These are phyloP conservation scores for Chrysomela aeneicollis DNA, from an alignment of 2,888 invertebrate species.

Conservation along the genomic window DNA sequence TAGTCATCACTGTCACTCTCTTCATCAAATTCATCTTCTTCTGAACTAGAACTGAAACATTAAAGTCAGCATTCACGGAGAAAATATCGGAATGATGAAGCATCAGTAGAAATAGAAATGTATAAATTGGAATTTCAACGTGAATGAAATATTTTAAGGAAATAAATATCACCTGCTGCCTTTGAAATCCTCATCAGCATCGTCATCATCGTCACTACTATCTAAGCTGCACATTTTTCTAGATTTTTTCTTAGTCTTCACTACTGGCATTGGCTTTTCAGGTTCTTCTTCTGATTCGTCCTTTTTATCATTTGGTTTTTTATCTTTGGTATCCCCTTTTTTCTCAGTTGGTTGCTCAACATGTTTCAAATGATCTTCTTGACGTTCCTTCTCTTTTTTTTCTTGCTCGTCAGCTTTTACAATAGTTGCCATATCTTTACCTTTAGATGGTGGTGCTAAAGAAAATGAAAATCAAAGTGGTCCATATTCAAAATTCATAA, in stretches of 20 bases:
- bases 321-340: conserved; percentile 54
- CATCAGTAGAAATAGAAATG: too few species aligned
- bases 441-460: conserved; percentile 52
- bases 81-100: too few species aligned
- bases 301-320: conserved; percentile 31
- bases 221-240: conserved; percentile 83
- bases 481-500: not conserved
- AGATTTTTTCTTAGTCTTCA: conserved; percentile 67
- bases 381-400: conserved; percentile 40
- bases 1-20: conserved; percentile 66
- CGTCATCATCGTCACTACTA: conserved; percentile 70
- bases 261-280: conserved; percentile 33
- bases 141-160: not conserved
- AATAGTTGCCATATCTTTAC: conserved; percentile 93
- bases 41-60: conserved; percentile 51
- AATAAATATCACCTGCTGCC: conserved; percentile 68
- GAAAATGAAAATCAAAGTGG: not conserved
- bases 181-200: conserved; percentile 91
- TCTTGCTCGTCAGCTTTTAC: conserved; percentile 74
- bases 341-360: conserved; percentile 45
- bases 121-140: too few species aligned
- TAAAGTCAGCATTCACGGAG: not conserved
- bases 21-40: conserved; percentile 65
- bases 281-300: conserved; percentile 43
- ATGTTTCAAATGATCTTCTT: conserved; percentile 28